Evolutionary conservation across 2,888 invertebrate genomes (phyloP).

Genomic region (Sipha maydis): DNA sequence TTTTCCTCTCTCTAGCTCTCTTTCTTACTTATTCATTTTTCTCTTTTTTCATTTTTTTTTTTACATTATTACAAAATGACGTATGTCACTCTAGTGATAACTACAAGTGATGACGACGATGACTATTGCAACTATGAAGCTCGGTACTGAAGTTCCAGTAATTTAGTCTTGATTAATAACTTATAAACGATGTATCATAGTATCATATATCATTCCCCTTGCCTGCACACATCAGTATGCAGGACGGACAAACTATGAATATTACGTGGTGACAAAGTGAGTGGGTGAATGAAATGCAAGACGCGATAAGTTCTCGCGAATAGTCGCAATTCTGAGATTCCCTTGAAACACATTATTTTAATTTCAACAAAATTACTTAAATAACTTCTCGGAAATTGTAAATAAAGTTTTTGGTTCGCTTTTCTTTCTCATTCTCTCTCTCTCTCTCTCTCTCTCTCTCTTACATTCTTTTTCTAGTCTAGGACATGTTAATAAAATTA

Average conservation of each 20-base stretch:
- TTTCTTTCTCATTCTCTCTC: neutral
- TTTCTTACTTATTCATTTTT: neutral
- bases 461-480: neutral
- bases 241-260: neutral
- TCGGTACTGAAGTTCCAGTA: neutral
- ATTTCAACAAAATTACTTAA: neutral
- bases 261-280: neutral
- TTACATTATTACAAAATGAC: neutral
- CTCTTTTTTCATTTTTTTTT: no score
- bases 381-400: neutral
- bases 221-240: neutral
- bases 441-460: neutral
- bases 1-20: neutral
- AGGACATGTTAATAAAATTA: no score
- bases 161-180: neutral
- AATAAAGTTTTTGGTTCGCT: neutral
- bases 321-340: neutral
- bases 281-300: neutral
- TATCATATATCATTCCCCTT: neutral
- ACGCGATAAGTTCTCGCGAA: neutral
- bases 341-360: neutral
- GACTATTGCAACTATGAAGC: neutral
- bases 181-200: neutral
- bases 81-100: neutral
- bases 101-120: neutral